Conservation (phyloP, 2,888 invertebrate genomes). For the Phasia obesa region DNA sequence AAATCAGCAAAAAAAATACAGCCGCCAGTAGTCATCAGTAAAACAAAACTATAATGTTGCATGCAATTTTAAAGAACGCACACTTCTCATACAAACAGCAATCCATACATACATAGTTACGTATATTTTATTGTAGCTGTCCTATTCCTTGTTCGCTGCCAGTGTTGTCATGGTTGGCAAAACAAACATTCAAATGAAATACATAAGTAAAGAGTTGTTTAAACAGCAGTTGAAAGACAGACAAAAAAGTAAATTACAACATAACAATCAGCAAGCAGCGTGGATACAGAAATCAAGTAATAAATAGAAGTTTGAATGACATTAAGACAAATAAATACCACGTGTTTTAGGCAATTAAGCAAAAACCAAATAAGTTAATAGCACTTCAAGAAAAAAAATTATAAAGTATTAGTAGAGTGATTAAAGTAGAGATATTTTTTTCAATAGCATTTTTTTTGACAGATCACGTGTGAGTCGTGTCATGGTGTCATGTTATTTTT, state of each 20-base stretch:
- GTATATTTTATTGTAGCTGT: background rate
- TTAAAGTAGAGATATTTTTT: too few relatives aligned
- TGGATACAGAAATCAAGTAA: background rate
- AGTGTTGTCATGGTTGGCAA: conserved; percentile 19
- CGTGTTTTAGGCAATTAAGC: background rate
- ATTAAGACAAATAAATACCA: conserved; percentile 37
- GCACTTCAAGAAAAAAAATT: background rate
- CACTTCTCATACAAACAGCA: background rate
- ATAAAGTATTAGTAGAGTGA: too few relatives aligned
- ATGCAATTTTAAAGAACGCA: conserved; percentile 8
- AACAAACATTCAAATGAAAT: conserved; percentile 33
- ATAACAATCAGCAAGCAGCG: background rate
- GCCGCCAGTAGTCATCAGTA: conserved; percentile 48
- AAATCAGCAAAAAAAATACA: conserved; percentile 41
- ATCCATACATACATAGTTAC: background rate
- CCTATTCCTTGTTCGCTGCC: conserved; percentile 19
- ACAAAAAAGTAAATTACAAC: background rate
- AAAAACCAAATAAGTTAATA: background rate
- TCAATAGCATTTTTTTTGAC: too few relatives aligned
- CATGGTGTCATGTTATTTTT: too few relatives aligned
- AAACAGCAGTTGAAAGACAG: conserved; percentile 3
- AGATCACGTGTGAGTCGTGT: too few relatives aligned
- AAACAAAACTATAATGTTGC: conserved; percentile 44
- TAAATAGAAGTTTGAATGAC: conserved; percentile 5
- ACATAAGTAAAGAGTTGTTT: conserved; percentile 44